phyloP scores from a whole-genome alignment of 2,113 vertebrate genomes.

The Psittacula cyanocephala region DNA sequence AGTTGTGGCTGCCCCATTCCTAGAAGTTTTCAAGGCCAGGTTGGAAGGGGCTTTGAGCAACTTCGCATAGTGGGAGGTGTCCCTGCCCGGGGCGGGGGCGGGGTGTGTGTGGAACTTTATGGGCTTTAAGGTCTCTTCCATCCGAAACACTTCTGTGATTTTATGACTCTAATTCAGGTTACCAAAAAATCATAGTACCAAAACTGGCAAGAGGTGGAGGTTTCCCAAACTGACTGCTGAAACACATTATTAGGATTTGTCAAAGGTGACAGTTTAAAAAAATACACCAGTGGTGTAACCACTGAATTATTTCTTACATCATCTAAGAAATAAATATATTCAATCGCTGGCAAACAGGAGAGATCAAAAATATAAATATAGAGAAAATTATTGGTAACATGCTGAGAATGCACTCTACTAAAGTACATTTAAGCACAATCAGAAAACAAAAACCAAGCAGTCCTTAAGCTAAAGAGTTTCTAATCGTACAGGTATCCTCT shows the following conservation, averaged over 20 bases:
- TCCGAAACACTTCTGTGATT: not conserved
- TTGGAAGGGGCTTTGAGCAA: not conserved
- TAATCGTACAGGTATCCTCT: not conserved
- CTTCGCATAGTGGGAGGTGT: not conserved
- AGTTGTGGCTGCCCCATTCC: not conserved
- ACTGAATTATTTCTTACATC: not conserved
- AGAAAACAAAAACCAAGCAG: not conserved
- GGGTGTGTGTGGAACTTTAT: not conserved
- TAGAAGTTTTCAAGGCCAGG: not conserved
- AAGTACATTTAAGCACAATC: not conserved
- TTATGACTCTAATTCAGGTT: not conserved
- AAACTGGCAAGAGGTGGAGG: not conserved
- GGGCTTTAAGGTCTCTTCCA: not conserved
- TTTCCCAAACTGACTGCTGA: not conserved
- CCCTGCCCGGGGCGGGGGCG: not conserved
- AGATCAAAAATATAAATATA: not conserved
- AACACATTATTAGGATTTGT: not conserved
- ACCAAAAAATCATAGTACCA: not conserved
- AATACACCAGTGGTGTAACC: fast-evolving
- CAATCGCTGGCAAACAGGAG: not conserved
- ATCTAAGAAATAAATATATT: not conserved
- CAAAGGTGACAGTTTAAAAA: not conserved
- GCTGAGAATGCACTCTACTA: not conserved
- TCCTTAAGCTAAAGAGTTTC: not conserved
- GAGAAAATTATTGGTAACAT: not conserved